Conservation (phyloP, 2,113 vertebrate genomes). For the Callocephalon fimbriatum region DNA sequence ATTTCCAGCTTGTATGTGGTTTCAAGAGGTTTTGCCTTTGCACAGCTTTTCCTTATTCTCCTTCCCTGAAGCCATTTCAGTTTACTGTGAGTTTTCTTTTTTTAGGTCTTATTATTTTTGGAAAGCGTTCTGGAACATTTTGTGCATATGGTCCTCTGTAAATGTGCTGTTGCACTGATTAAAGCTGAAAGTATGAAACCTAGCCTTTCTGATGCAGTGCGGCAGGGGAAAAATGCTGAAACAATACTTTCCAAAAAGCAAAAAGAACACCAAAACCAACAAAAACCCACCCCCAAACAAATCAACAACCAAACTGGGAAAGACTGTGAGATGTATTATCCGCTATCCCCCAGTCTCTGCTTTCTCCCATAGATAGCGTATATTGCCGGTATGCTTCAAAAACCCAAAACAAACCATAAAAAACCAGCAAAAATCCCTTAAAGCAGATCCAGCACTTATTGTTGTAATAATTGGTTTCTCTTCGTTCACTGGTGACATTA, state of each 20-base stretch:
- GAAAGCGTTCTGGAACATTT: conserved; percentile 74
- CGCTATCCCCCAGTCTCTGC: neutral
- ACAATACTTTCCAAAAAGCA: conserved; percentile 39
- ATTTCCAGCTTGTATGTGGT: neutral
- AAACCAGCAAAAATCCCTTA: neutral
- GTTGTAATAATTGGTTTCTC: neutral
- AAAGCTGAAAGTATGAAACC: conserved; percentile 63
- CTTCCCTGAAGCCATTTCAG: conserved; percentile 15
- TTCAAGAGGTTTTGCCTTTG: neutral
- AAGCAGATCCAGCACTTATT: neutral
- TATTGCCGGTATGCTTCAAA: neutral
- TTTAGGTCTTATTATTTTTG: conserved; percentile 75
- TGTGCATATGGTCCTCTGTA: conserved; percentile 59
- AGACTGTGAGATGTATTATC: neutral
- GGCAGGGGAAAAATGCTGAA: neutral
- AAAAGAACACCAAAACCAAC: neutral
- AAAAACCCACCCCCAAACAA: neutral
- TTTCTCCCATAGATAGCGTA: neutral
- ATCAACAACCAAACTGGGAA: neutral
- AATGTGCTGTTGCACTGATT: conserved; percentile 72
- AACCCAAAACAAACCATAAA: neutral
- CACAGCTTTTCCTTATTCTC: neutral
- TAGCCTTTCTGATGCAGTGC: conserved; percentile 2
- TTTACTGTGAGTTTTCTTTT: conserved; percentile 59
- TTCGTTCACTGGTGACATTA: neutral